Percentiles rank a stretch among this genome's conserved stretches.
phyloP scores from a whole-genome alignment of 2,888 invertebrate genomes.

The Sarcophaga carnaria region DNA sequence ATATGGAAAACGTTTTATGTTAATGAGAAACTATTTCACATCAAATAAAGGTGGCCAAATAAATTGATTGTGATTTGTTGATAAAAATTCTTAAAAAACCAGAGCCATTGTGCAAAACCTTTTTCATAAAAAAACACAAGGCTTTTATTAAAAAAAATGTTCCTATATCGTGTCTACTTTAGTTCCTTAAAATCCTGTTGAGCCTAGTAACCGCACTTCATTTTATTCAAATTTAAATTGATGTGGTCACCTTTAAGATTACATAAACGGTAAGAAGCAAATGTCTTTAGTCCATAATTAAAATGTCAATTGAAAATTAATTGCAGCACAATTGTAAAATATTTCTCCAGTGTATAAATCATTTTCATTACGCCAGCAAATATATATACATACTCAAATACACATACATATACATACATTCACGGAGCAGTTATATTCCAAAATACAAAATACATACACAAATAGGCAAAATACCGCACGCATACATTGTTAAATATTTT shows the following conservation, averaged over 20 bases:
- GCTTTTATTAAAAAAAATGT: no score
- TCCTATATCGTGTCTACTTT: no score
- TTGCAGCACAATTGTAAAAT: slow-evolving; percentile 45
- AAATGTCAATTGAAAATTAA: slow-evolving; percentile 60
- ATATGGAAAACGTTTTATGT: neutral
- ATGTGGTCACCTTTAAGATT: slow-evolving; percentile 10
- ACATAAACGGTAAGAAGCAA: neutral
- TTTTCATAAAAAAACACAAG: no score
- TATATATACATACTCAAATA: neutral
- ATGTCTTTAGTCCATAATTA: slow-evolving; percentile 32
- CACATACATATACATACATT: neutral
- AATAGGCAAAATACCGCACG: no score
- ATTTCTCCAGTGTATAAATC: slow-evolving; percentile 32
- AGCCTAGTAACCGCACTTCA: neutral
- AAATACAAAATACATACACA: neutral
- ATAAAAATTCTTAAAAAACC: no score
- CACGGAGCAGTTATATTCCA: neutral
- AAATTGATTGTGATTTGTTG: no score
- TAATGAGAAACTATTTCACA: neutral
- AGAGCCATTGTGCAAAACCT: no score
- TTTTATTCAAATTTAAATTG: neutral
- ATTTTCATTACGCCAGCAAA: neutral
- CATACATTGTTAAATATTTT: no score
- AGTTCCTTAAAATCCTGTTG: no score
- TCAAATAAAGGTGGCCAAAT: neutral